Evolutionary conservation across 2,113 vertebrate genomes (phyloP).

Genomic region (Orcinus orca): DNA sequence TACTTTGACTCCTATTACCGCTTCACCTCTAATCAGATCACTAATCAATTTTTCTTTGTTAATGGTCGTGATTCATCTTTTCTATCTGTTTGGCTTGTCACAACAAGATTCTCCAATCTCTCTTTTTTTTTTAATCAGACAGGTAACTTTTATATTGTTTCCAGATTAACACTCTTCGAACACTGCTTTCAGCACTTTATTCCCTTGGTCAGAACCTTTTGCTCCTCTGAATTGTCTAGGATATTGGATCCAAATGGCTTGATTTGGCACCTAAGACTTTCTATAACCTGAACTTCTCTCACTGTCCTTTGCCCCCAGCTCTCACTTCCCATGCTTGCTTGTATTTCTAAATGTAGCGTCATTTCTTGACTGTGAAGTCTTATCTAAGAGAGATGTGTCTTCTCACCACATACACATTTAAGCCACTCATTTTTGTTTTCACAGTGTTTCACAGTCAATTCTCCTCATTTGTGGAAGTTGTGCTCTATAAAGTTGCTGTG

Average conservation of each 20-base stretch:
- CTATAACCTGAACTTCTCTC: not conserved
- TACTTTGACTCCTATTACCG: not conserved
- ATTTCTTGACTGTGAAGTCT: not conserved
- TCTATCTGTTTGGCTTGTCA: not conserved
- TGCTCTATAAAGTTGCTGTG: not conserved
- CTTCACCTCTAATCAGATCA: not conserved
- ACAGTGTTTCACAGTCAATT: not conserved
- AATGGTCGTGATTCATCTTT: not conserved
- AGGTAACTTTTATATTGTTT: not conserved
- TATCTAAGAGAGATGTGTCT: not conserved
- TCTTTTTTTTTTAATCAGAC: not conserved
- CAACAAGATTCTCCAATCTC: not conserved
- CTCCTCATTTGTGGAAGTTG: not conserved
- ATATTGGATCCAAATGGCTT: not conserved
- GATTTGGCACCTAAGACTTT: not conserved
- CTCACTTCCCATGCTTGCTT: no score
- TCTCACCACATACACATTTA: not conserved
- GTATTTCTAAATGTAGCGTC: not conserved
- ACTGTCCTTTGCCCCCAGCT: accelerated
- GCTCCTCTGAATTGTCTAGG: not conserved
- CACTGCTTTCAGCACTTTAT: not conserved
- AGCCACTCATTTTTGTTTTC: not conserved
- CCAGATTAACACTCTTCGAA: not conserved
- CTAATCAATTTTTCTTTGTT: not conserved
- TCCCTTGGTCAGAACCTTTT: not conserved